phyloP scores from a whole-genome alignment of 2,888 invertebrate species.

The Ectemnius cavifrons region DNA sequence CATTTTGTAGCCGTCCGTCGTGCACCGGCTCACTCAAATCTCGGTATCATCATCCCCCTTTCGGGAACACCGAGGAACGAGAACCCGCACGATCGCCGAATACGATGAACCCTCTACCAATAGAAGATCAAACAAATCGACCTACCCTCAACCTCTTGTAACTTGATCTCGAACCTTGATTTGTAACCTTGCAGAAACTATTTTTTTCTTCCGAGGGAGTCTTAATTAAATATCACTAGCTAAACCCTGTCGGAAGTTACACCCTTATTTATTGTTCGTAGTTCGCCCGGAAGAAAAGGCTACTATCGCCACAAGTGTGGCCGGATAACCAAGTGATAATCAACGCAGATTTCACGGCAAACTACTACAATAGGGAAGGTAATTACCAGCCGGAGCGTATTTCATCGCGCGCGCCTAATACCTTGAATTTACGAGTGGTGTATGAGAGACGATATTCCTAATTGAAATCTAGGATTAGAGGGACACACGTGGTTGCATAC shows the following conservation, averaged over 20 bases:
- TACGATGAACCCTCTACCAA: constrained; percentile 1
- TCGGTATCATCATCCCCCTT: constrained; percentile 47
- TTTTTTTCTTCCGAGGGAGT: background rate
- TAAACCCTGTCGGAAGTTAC: background rate
- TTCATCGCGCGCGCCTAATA: no score
- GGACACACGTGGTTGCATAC: no score
- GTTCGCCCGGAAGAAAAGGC: no score
- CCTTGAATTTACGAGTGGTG: no score
- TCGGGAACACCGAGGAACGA: constrained; percentile 24
- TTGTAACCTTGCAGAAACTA: background rate
- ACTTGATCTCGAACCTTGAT: constrained; percentile 11
- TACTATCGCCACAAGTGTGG: no score
- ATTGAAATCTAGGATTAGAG: no score
- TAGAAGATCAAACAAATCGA: constrained; percentile 39
- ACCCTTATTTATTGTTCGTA: no score
- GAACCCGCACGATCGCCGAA: constrained; percentile 28
- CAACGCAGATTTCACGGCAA: no score
- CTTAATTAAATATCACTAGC: constrained; percentile 3
- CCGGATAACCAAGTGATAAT: no score
- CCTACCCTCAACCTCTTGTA: background rate
- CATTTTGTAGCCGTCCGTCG: constrained; percentile 75
- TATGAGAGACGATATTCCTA: no score
- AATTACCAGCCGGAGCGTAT: no score
- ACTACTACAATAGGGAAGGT: no score
- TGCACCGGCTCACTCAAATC: constrained; percentile 58